Percentiles rank a stretch among this genome's conserved stretches.
Conservation (phyloP, 2,888 invertebrate species). For the Pseudoips prasinana region DNA sequence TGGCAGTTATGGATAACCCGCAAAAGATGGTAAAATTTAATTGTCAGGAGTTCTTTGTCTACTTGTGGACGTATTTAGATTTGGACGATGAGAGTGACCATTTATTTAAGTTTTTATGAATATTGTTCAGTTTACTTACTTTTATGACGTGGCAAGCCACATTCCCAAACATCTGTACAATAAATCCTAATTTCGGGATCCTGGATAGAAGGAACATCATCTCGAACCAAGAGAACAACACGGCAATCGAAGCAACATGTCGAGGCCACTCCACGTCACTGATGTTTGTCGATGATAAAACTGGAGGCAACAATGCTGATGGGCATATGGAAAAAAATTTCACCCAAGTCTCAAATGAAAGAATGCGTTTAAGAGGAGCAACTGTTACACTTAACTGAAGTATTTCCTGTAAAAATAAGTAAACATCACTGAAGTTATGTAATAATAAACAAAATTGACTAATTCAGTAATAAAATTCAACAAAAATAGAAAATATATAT, state of each 20-base stretch:
- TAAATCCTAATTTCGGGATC: constrained; percentile 79
- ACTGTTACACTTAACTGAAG: constrained; percentile 62
- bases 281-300: constrained; percentile 25
- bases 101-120: too few relatives aligned
- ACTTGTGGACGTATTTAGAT: too few relatives aligned
- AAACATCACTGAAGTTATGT: too few relatives aligned
- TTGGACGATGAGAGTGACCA: too few relatives aligned
- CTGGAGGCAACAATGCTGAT: constrained; percentile 51
- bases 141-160: constrained; percentile 78
- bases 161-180: constrained; percentile 81
- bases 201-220: constrained; percentile 78
- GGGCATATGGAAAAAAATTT: constrained; percentile 66
- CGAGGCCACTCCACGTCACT: constrained; percentile 47
- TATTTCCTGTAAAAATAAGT: constrained; percentile 51
- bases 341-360: constrained; percentile 76
- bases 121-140: constrained; percentile 44
- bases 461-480: too few relatives aligned
- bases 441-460: too few relatives aligned
- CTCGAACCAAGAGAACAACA: constrained; percentile 78
- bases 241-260: constrained; percentile 70
- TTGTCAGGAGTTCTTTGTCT: too few relatives aligned
- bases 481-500: too few relatives aligned
- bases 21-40: too few relatives aligned
- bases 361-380: constrained; percentile 54
- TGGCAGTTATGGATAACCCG: too few relatives aligned